phyloP scores from a whole-genome alignment of 1,140 invertebrate species.

The Neodiprion lecontei region DNA sequence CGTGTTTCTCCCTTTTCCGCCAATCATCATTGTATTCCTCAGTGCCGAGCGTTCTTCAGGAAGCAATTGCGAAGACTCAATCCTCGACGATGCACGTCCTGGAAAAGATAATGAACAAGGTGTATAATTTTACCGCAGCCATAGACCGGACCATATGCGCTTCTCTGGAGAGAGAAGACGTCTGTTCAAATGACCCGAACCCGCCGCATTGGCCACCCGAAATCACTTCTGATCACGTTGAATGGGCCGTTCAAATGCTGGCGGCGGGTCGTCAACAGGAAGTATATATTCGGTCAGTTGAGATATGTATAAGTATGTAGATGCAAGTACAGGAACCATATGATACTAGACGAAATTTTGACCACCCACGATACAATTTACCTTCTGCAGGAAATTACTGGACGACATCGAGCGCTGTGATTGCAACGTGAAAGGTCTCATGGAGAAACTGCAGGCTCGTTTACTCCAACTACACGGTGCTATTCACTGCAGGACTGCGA shows the following conservation, averaged over 20 bases:
- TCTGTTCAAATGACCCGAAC: constrained; percentile 43
- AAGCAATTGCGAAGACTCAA: constrained; percentile 63
- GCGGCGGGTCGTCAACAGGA: constrained; percentile 69
- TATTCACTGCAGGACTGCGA: constrained; percentile 67
- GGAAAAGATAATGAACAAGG: constrained; percentile 65
- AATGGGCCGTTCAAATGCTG: constrained; percentile 62
- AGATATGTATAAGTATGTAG: background rate
- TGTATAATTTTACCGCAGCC: constrained; percentile 68
- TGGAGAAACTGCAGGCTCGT: constrained; percentile 54
- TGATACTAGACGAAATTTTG: too few relatives aligned
- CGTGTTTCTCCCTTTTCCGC: background rate
- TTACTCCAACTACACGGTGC: constrained; percentile 65
- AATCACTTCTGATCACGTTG: constrained; percentile 47
- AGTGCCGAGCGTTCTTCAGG: constrained; percentile 70
- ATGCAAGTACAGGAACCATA: background rate
- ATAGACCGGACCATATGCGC: constrained; percentile 53
- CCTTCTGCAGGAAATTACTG: constrained; percentile 63
- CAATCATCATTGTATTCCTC: constrained; percentile 4
- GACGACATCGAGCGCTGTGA: constrained; percentile 63
- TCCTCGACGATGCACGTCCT: constrained; percentile 62
- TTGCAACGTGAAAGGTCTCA: constrained; percentile 53
- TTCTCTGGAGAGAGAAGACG: constrained; percentile 47
- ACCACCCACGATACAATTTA: constrained; percentile 1
- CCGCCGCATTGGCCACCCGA: constrained; percentile 31
- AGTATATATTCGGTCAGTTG: constrained; percentile 59